Evolutionary conservation across 2,113 vertebrate species (phyloP).

Genomic region (Bufo gargarizans): DNA sequence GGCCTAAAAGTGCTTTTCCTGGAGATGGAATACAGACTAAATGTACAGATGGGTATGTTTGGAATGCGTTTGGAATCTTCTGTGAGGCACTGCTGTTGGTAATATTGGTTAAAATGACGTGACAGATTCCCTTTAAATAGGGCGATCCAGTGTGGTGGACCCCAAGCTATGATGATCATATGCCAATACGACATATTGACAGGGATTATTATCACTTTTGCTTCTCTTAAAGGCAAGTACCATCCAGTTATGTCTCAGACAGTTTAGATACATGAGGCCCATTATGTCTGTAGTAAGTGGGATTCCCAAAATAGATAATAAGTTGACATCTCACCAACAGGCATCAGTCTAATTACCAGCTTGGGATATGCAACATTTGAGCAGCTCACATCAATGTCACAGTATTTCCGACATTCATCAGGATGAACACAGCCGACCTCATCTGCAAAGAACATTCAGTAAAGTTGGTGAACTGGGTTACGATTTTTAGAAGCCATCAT

Average conservation of each 20-base stretch:
- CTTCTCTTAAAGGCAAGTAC: no score
- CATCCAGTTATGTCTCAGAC: no score
- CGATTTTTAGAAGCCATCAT: neutral
- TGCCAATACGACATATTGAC: neutral
- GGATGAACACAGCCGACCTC: conserved; percentile 92
- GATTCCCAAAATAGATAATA: neutral
- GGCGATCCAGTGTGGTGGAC: neutral
- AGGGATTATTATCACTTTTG: no score
- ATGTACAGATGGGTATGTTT: no score
- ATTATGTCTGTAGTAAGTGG: neutral
- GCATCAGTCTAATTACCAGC: conserved; percentile 90
- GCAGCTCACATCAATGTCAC: conserved; percentile 86
- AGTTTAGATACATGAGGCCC: neutral
- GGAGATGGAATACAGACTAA: no score
- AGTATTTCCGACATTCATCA: conserved; percentile 77
- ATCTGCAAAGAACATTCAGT: conserved; percentile 70
- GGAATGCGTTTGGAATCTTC: no score
- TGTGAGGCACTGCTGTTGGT: no score
- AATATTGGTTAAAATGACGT: no score
- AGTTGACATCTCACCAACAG: conserved; percentile 78
- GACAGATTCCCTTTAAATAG: no score
- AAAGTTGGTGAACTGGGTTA: neutral
- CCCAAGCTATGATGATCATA: neutral
- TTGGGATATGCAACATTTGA: conserved; percentile 97
- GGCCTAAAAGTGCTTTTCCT: no score